These are phyloP conservation scores for Sebastes trivittatus DNA, from an alignment of 2,797 vertebrate genomes.

Conservation along the genomic window DNA sequence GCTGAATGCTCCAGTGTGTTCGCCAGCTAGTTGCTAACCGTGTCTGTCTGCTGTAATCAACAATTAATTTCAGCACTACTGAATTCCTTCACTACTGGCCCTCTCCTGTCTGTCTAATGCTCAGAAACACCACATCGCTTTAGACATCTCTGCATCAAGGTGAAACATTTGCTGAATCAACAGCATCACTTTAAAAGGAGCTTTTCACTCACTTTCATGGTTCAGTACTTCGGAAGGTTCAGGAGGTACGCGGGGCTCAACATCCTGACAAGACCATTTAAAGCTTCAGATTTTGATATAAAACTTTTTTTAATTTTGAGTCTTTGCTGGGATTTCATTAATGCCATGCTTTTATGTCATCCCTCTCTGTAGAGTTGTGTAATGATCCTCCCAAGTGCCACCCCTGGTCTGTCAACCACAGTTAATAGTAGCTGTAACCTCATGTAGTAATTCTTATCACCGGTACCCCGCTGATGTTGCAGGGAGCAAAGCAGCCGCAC, in stretches of 20 bases:
- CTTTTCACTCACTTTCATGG: not conserved
- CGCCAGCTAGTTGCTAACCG: not conserved
- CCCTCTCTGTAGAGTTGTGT: not conserved
- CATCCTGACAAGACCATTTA: not conserved
- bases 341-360: not conserved
- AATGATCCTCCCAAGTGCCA: slow-evolving; percentile 4
- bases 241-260: not conserved
- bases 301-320: not conserved
- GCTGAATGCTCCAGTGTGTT: not conserved
- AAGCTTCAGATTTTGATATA: not conserved
- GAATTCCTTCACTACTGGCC: not conserved
- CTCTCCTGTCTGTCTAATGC: not conserved
- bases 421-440: slow-evolving; percentile 44
- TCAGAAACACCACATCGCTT: not conserved
- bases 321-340: slow-evolving; percentile 18
- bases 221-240: not conserved
- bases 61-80: not conserved
- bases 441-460: slow-evolving; percentile 43
- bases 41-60: not conserved
- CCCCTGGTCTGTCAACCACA: slow-evolving; percentile 35
- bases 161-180: not conserved
- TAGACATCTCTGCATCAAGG: not conserved
- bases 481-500: slow-evolving; percentile 18
- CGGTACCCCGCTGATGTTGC: not conserved
- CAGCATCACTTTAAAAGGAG: not conserved